These are phyloP conservation scores for Streptopelia turtur DNA, from an alignment of 2,797 vertebrate species.

Conservation along the genomic window DNA sequence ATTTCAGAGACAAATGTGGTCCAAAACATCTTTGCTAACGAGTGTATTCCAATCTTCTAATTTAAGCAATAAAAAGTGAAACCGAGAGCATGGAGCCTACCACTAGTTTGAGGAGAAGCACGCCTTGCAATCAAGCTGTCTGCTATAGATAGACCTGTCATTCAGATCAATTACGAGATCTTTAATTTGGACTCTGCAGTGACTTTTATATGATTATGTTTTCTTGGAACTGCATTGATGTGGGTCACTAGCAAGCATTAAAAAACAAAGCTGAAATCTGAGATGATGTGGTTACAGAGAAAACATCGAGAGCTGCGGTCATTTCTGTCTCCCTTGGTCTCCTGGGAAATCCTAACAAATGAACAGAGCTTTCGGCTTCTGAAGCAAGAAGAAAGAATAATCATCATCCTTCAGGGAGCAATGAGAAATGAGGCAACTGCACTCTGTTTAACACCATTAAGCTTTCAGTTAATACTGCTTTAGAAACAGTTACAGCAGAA, in stretches of 20 bases:
- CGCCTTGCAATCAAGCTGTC: slow-evolving; percentile 22
- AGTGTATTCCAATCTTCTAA: slow-evolving; percentile 15
- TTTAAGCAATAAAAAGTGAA: slow-evolving; percentile 14
- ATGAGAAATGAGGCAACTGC: neutral
- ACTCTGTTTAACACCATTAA: neutral
- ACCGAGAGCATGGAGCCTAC: neutral
- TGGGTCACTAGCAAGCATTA: slow-evolving; percentile 48
- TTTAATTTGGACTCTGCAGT: slow-evolving; percentile 65
- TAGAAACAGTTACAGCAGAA: neutral
- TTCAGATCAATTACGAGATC: slow-evolving; percentile 38
- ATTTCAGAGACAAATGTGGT: neutral
- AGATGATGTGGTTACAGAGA: slow-evolving; percentile 25
- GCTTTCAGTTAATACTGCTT: neutral
- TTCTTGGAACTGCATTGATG: slow-evolving; percentile 61
- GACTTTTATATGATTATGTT: slow-evolving; percentile 60
- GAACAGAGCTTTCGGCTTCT: neutral
- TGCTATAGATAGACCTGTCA: slow-evolving; percentile 59
- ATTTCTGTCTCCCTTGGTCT: slow-evolving; percentile 18
- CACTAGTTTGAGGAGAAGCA: slow-evolving; percentile 11
- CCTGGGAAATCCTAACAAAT: slow-evolving; percentile 14
- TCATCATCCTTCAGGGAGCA: neutral
- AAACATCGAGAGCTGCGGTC: slow-evolving; percentile 8
- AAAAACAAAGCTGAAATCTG: slow-evolving; percentile 64
- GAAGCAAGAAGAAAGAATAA: neutral
- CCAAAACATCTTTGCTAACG: slow-evolving; percentile 2